Base-by-base conservation (phyloP, 1,140 invertebrate genomes). In the Hirudo medicinalis region DNA sequence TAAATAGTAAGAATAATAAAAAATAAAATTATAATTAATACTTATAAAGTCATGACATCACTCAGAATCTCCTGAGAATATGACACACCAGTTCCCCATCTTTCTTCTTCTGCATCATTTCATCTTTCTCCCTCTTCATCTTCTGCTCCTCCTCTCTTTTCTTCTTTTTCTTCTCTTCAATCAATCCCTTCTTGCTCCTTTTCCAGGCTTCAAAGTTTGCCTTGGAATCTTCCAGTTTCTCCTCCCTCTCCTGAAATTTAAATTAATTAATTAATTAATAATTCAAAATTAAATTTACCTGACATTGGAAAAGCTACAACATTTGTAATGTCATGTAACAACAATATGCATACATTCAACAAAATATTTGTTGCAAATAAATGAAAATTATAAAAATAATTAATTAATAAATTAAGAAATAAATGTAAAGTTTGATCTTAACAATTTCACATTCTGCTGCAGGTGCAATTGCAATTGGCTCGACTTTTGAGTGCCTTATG, bases 111-210 rank as follows among this genome's bases (percentile, higher is more conserved):
- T 22, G 57, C 22, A 63, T 63, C 57, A 49, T 15, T 22, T 63
- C 57, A 13, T 25, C 22, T 15, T 63, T 32, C 19, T 63, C 29
- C 29, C 17, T 32, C 29, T 63, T 63, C 57, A 25, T 22, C 20
- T 63, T 32, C 29, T 63, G 9, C 19, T 63, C 57, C 17, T 63
- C 57, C 29, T 63, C 29, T 63, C 29, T 63, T 32, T 25, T 25
- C 29, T 63, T 63, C 57, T 63, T 32, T 11, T 63, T 63, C 19
- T 63, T 32, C 57, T 63, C 57, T 63, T 63, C 29, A 63, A 63
- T 63, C 29, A 11, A 25, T 63, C 29, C 29, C 22, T 63, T 32
- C 20, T 63, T 63, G 29, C 57, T 63, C 17, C 29, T 63, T 15
- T 63, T 63, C 57, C 57, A 63, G 22, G 29, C 29, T 63, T 63